Evolutionary conservation across 2,797 vertebrate genomes (phyloP), one percentile per base, ranked within the genome.

Genomic region (Leuciscus waleckii): DNA sequence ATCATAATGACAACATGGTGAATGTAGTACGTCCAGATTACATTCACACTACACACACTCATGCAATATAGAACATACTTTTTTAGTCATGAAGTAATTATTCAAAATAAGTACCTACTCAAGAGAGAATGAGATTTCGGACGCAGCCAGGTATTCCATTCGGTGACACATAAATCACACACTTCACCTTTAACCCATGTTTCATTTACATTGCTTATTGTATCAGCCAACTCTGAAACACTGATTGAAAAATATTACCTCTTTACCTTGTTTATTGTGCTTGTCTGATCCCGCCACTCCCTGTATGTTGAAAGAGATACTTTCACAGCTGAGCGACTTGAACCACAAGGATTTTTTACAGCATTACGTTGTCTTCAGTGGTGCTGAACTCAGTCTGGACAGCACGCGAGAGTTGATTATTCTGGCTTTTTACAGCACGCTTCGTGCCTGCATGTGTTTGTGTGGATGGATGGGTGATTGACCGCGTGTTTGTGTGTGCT

Each of bases 361-460:
- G 51, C 26, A 41, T 79, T 69, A 46, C 68, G 5, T 41, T 54
- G 63, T 23, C 46, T 68, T 56, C 80, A 71, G 2, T 51, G 78
- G 17, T 81, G 56, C 68, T 54, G 41, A 74, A 80, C 74, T 80
- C 49, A 68, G 35, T 67, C 29, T 71, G 70, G 74, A 87, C 83
- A 35, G 39, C 71, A 89, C 2, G 51, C 26, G n/a, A 89, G 87
- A 89, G 85, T 73, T 85, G 86, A 81, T 84, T 89, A 88, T 88
- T 87, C 79, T 68, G 88, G 85, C 87, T 80, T 86, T 90, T 87
- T 84, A 86, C 80, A 79, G 54, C 75, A 73, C 29, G 68, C 63
- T 54, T 80, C 58, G 74, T 37, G 90, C 86, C 91, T 92, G 75
- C 92, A 91, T 92, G 90, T 92, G 91, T 88, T 88, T 92, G 89